phyloP scores from a whole-genome alignment of 2,888 invertebrate species.

The Aphodius sticticus region DNA sequence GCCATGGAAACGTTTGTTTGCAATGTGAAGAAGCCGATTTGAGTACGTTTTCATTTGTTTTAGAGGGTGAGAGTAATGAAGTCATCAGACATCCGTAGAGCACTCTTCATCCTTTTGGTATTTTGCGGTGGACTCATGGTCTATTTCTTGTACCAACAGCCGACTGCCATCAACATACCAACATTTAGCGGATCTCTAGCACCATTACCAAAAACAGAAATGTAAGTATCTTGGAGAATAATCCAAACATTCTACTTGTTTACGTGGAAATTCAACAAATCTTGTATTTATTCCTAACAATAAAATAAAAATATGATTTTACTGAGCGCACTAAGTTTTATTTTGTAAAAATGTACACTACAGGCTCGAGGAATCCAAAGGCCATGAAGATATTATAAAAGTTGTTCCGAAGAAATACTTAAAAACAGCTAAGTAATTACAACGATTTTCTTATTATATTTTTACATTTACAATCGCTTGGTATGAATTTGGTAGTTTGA shows the following conservation, averaged over 20 bases:
- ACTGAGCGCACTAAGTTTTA: not conserved
- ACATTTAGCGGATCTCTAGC: conserved; percentile 21
- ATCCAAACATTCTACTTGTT: not conserved
- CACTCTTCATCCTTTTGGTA: conserved; percentile 63
- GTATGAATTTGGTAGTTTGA: not conserved
- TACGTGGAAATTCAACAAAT: not conserved
- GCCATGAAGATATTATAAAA: not conserved
- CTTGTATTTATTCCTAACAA: not conserved
- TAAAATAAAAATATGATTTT: not conserved
- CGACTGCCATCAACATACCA: conserved; percentile 41
- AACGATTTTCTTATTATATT: not conserved
- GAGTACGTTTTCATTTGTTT: conserved; percentile 41
- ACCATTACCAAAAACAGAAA: conserved; percentile 18
- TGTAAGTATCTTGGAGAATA: conserved; percentile 31
- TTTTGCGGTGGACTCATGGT: conserved; percentile 63
- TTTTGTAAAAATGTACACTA: not conserved
- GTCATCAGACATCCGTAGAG: conserved; percentile 65
- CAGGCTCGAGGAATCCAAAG: not conserved
- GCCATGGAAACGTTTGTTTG: too few species aligned
- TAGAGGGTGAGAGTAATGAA: conserved; percentile 60
- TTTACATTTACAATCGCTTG: conserved; percentile 10
- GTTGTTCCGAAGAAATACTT: conserved; percentile 6
- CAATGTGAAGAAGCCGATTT: not conserved
- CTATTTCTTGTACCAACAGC: conserved; percentile 62
- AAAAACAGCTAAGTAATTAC: not conserved